phyloP scores from a whole-genome alignment of 2,797 vertebrate genomes.

The Microctenopoma stevenorrisi region DNA sequence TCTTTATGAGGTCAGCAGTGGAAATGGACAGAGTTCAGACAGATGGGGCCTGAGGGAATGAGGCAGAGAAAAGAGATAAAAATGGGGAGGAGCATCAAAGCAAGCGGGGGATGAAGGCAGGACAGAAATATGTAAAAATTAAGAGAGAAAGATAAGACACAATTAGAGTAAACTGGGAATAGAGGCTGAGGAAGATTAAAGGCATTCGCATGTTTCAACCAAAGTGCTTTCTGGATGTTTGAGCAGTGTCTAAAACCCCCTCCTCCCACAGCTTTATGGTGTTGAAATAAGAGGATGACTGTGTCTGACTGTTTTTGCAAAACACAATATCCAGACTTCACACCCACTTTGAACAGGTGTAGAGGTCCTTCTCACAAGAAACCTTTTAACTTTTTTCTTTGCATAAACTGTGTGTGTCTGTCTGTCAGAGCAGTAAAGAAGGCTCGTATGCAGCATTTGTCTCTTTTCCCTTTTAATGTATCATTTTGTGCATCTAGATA shows the following conservation, averaged over 20 bases:
- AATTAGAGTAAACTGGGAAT: constrained; percentile 41
- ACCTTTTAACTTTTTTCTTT: background rate
- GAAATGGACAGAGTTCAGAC: constrained; percentile 78
- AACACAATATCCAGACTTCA: background rate
- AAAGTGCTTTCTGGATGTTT: constrained; percentile 16
- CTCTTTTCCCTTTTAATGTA: background rate
- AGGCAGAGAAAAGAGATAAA: constrained; percentile 51
- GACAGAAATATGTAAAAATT: constrained; percentile 54
- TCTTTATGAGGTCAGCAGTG: constrained; percentile 78
- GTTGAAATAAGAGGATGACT: background rate
- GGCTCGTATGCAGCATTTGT: background rate
- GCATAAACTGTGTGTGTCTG: background rate
- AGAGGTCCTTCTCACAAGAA: background rate
- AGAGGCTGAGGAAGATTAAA: constrained; percentile 39
- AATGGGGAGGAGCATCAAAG: constrained; percentile 39
- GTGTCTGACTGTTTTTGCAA: constrained; percentile 8
- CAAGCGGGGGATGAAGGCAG: constrained; percentile 37
- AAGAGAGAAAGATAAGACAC: constrained; percentile 44
- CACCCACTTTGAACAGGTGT: background rate
- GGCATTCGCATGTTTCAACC: constrained; percentile 25
- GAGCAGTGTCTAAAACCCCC: constrained; percentile 9
- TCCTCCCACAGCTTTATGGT: background rate
- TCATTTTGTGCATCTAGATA: background rate
- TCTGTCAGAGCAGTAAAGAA: background rate
- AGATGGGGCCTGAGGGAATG: constrained; percentile 65